Evolutionary conservation across 2,888 invertebrate species (phyloP), one percentile per base, ranked within the genome.

Genomic region (Oscheius sp.): DNA sequence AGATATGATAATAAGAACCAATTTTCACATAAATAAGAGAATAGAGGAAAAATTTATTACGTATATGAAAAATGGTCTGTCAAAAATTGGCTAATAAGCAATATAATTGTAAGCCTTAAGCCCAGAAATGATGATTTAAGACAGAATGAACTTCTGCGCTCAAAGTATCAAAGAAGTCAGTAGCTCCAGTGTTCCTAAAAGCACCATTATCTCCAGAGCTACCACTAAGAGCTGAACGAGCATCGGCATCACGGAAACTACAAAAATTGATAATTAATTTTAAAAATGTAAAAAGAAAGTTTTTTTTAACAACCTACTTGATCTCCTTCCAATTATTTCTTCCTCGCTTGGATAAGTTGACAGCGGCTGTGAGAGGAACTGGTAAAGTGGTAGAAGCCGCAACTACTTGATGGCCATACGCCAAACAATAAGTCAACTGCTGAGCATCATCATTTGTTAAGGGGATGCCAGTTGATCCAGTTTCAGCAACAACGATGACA

Each of bases 331-430:
- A 79, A 36, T 80, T 77, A 56, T 78, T 75, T 4, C 68, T 49
- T 12, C 79, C 79, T 14, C 79, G 73, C 63, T 72, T 72, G 5
- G 80, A 70, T 41, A 79, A 45, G 12, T 77, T 75, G 28, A 61
- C 49, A 2, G 80, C 80, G n/a, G 73, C 63, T 33, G 74, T 72
- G 1, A 80, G 64, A 0, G 72, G 74, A 17, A 49, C 71, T 1
- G 80, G 80, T 2, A 77, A 28, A 24, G 36, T 49, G 17, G 64
- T 64, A 5, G 63, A 28, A 26, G 64, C 56, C 20, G 30, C 14
- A 2, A 56, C 44, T 12, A 51, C 62, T 17, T 72, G 79, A 61
- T 79, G 79, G 9, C 65, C 61, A 22, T 80, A 79, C 57, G 73
- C 68, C 14, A 79, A 57, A 8, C 41, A 32, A 33, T 74, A 24